These are phyloP conservation scores for Diplolepis rosae DNA, from an alignment of 2,888 invertebrate genomes.

Conservation along the genomic window DNA sequence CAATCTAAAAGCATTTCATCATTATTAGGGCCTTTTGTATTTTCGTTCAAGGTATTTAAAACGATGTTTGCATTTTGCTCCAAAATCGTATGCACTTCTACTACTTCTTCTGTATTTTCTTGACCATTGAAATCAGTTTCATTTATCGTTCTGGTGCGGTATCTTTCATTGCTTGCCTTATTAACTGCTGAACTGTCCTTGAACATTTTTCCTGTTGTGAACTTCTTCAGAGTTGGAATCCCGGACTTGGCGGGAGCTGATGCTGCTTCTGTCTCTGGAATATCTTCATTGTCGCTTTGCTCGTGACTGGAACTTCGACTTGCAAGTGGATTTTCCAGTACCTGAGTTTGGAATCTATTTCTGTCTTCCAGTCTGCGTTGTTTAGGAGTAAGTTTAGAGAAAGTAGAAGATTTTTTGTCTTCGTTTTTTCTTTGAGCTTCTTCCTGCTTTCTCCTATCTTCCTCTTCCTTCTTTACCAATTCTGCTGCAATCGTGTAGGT, in stretches of 20 bases:
- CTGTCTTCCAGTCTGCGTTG: conserved; percentile 81
- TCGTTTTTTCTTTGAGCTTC: too few species aligned
- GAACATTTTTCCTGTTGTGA: conserved; percentile 62
- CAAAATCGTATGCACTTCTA: conserved; percentile 74
- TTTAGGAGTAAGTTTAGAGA: conserved; percentile 77
- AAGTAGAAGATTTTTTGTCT: too few species aligned
- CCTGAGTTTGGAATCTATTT: conserved; percentile 83
- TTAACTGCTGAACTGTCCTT: too few species aligned
- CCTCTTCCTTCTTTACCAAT: conserved; percentile 74
- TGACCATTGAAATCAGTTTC: not conserved
- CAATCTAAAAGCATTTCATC: conserved; percentile 76
- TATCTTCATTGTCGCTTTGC: conserved; percentile 33
- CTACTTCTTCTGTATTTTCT: conserved; percentile 18
- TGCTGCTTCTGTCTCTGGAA: conserved; percentile 55
- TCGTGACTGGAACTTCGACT: conserved; percentile 29
- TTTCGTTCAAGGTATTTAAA: conserved; percentile 75
- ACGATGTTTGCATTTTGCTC: conserved; percentile 78
- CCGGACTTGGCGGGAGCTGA: conserved; percentile 68
- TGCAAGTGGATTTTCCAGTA: conserved; percentile 68
- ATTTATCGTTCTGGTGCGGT: conserved; percentile 82
- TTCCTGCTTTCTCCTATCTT: conserved; percentile 57
- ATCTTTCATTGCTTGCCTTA: conserved; percentile 78
- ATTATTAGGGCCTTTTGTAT: conserved; percentile 70
- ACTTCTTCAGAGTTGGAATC: conserved; percentile 60
- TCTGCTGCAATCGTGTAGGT: conserved; percentile 87